A percentile compares a stretch with the other conserved stretches of the same genome.
Conservation (phyloP, 2,797 vertebrate genomes). For the Sciurus vulgaris region DNA sequence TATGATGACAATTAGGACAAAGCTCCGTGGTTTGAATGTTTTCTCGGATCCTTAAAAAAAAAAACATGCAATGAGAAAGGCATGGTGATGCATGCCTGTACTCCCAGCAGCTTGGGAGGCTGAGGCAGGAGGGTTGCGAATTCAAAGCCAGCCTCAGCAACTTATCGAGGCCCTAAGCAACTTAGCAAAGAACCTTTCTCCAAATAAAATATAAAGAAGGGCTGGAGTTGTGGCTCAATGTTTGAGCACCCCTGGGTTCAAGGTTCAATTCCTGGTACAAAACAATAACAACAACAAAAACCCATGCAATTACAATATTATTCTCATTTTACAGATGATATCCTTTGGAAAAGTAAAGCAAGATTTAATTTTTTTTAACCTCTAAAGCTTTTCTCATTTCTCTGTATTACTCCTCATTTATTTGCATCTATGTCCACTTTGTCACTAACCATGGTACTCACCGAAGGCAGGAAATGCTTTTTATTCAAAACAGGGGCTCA, state of each 20-base stretch:
- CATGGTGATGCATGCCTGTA: no score
- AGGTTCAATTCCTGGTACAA: no score
- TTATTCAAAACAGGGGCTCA: background rate
- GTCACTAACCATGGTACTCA: background rate
- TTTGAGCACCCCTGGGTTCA: no score
- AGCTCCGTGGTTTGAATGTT: background rate
- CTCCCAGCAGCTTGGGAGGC: no score
- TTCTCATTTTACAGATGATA: slow-evolving; percentile 7
- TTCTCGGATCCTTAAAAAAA: slow-evolving; percentile 20
- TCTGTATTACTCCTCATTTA: background rate
- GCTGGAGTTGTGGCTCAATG: no score
- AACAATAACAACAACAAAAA: no score
- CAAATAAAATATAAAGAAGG: no score
- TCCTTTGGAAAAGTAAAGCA: background rate
- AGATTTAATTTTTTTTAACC: background rate
- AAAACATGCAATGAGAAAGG: no score
- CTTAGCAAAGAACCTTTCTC: no score
- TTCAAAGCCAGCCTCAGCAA: no score
- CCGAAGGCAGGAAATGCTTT: background rate
- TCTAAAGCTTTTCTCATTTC: background rate
- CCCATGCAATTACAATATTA: background rate
- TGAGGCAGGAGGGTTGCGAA: no score
- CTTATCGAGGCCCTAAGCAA: no score
- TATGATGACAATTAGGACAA: background rate
- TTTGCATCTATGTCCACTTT: background rate